Conservation (phyloP, 2,113 vertebrate species). For the Addax nasomaculatus region DNA sequence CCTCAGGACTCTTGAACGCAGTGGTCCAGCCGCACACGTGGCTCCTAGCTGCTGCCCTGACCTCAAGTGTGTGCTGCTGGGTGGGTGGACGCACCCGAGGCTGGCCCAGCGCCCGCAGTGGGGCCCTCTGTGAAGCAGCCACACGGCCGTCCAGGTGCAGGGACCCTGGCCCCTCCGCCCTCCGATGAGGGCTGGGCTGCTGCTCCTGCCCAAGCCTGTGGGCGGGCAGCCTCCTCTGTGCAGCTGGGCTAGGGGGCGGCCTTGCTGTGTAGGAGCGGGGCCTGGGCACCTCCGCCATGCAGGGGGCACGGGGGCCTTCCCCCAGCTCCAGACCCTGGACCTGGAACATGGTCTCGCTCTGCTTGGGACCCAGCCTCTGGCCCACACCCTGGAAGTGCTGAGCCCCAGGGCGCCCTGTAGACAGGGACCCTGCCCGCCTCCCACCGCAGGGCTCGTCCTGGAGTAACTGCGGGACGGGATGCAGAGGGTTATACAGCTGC, state of each 20-base stretch:
- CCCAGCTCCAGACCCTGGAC: background rate
- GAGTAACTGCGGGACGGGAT: fast-evolving
- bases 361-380: background rate
- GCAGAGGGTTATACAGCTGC: fast-evolving
- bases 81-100: background rate
- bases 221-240: background rate
- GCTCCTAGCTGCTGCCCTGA: too few species aligned
- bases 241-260: too few species aligned
- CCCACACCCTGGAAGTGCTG: background rate
- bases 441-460: background rate
- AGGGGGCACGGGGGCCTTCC: background rate
- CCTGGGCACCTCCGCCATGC: background rate
- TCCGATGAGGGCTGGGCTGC: background rate
- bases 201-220: background rate
- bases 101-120: fast-evolving
- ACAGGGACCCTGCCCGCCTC: background rate
- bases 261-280: too few species aligned
- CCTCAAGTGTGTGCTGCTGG: fast-evolving
- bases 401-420: background rate
- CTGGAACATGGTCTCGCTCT: fast-evolving
- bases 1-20: too few species aligned
- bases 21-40: fast-evolving
- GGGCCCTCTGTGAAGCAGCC: background rate
- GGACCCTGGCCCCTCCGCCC: background rate
- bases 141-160: fast-evolving